Conservation (phyloP, 2,797 vertebrate genomes). For the Podarcis siculus region DNA sequence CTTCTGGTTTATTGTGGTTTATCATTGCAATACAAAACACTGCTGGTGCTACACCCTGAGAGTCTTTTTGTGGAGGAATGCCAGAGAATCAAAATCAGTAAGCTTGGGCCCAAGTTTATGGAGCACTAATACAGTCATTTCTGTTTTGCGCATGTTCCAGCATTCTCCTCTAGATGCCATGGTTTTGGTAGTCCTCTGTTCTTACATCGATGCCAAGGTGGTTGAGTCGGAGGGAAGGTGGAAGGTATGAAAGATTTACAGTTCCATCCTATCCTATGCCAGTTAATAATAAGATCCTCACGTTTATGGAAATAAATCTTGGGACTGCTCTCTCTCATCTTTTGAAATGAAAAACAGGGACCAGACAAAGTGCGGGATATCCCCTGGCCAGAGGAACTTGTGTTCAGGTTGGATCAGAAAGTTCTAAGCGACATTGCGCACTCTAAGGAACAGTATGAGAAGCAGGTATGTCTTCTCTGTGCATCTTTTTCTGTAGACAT, state of each 20-base stretch:
- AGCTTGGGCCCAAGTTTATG: neutral
- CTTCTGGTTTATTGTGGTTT: neutral
- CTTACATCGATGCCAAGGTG: constrained; percentile 85
- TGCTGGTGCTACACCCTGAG: neutral
- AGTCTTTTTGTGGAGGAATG: neutral
- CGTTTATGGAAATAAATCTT: constrained; percentile 17
- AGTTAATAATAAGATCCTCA: neutral
- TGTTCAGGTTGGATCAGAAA: constrained; percentile 89
- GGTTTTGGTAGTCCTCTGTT: constrained; percentile 84
- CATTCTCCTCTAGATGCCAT: constrained; percentile 94
- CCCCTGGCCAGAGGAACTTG: constrained; percentile 86
- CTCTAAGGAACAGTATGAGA: constrained; percentile 84
- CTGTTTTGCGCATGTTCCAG: constrained; percentile 76
- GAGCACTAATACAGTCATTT: neutral
- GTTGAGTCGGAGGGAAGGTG: constrained; percentile 86
- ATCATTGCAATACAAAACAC: neutral
- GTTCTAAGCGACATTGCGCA: constrained; percentile 76
- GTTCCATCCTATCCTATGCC: neutral
- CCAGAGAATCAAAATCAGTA: constrained; percentile 7
- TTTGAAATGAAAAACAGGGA: constrained; percentile 75
- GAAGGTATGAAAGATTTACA: constrained; percentile 84
- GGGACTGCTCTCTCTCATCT: constrained; percentile 35
- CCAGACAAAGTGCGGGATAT: constrained; percentile 81
- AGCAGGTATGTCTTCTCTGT: constrained; percentile 77
- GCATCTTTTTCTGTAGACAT: neutral